Evolutionary conservation across 2,113 vertebrate species (phyloP).

Genomic region (Muntiacus muntjak): DNA sequence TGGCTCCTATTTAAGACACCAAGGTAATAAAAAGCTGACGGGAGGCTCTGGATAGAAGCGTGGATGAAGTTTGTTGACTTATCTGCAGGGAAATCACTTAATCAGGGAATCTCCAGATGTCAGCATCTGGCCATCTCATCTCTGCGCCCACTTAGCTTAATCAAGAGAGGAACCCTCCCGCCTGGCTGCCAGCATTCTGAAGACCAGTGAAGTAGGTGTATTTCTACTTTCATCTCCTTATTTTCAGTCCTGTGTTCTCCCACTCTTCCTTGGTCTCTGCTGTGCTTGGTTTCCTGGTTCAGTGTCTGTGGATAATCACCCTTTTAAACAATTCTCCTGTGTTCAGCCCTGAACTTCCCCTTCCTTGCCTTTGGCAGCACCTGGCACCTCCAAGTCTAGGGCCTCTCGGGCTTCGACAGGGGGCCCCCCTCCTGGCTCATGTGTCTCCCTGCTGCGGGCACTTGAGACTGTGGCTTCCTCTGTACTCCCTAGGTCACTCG

Average conservation of each 20-base stretch:
- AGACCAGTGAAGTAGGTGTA: neutral
- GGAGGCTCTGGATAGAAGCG: neutral
- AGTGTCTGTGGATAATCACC: neutral
- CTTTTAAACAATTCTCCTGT: neutral
- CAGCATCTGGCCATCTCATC: neutral
- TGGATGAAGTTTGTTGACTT: neutral
- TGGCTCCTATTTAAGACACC: neutral
- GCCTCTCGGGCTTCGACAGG: neutral
- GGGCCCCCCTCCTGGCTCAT: neutral
- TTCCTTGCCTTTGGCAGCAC: neutral
- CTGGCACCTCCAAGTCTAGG: neutral
- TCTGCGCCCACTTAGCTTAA: neutral
- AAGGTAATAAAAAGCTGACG: neutral
- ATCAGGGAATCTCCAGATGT: constrained; percentile 22
- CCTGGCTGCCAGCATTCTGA: neutral
- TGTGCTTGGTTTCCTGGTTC: neutral
- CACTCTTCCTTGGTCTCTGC: accelerated
- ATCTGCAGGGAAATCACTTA: neutral
- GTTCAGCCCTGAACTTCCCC: neutral
- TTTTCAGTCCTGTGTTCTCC: neutral
- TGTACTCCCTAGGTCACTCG: neutral
- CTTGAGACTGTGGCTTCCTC: neutral
- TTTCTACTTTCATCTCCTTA: neutral
- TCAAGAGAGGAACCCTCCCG: neutral
- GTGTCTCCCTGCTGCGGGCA: neutral